Evolutionary conservation across 2,113 vertebrate genomes (phyloP), one percentile per base, ranked within the genome.

Genomic region (Etia nguti): DNA sequence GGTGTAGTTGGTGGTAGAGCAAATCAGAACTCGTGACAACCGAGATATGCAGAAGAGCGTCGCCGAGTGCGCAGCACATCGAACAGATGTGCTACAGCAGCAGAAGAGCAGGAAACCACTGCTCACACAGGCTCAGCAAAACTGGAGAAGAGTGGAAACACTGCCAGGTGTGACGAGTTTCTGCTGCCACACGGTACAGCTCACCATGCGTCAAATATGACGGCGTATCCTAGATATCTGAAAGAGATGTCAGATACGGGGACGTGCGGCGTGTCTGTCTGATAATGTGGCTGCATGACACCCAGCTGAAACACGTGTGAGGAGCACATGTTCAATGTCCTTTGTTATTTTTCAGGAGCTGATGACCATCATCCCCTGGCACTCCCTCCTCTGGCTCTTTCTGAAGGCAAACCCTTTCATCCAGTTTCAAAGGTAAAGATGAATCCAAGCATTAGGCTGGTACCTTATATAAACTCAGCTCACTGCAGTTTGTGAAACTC

Each of bases 351-450:
- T 86, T 48, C 83, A 95, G 94, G 46, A 48, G 20, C 75, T 22
- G 90, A 85, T 0, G 65, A 77, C 31, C 90, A 86, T 16, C 92
- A n/a, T 59, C 55, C 86, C 36, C 38, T 85, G 77, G 75, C 73
- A 24, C 20, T 9, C 1, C 70, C 75, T 80, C 88, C 83, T 70
- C 60, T 83, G 46, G 36, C 34, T 10, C 4, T 79, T 6, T n/a
- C 84, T 84, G 89, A 92, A 81, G 94, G 89, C 29, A 89, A 88
- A 62, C 6, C 65, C 29, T 65, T 87, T 16, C 88, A 59, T 38
- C 83, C 62, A 1, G 38, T 75, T 18, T 91, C 89, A 62, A 70
- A 86, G 91, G 93, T 95, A 82, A 90, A 68, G 10, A 41, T 70
- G 22, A 12, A 34, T 20, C 41, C 41, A 4, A 34, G n/a, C 24